These are phyloP conservation scores for Nicator chloris DNA, from an alignment of 2,113 vertebrate species.

Conservation along the genomic window DNA sequence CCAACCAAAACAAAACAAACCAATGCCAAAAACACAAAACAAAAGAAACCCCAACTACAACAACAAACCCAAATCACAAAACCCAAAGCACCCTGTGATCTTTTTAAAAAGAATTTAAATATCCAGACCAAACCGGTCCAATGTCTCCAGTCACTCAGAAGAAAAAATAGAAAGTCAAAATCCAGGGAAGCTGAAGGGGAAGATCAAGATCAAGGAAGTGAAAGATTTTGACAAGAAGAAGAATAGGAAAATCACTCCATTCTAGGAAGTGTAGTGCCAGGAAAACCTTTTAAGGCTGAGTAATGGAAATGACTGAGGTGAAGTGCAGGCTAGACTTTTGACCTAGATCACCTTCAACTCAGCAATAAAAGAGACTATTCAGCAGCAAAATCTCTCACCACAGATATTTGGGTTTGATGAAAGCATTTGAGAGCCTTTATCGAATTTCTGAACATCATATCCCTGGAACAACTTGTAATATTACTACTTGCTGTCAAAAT, in stretches of 20 bases:
- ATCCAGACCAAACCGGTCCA: neutral
- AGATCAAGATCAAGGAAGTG: neutral
- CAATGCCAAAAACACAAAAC: neutral
- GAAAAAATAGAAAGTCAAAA: neutral
- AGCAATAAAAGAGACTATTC: neutral
- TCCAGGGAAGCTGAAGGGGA: neutral
- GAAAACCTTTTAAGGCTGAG: neutral
- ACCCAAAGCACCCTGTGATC: neutral
- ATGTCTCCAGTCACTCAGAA: neutral
- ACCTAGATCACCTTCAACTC: neutral
- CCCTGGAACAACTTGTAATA: neutral
- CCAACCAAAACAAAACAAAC: neutral
- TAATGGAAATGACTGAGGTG: neutral
- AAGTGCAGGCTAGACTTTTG: neutral
- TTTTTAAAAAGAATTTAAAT: neutral
- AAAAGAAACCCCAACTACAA: neutral
- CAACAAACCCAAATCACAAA: neutral
- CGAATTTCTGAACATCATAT: neutral
- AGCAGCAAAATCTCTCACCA: neutral
- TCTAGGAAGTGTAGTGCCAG: rapidly evolving
- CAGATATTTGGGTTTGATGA: neutral
- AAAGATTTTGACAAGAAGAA: neutral
- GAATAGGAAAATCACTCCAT: neutral
- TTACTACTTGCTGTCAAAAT: neutral
- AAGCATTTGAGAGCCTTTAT: neutral